Conservation (phyloP, 2,888 invertebrate species). For the Cryptocephalus primarius region DNA sequence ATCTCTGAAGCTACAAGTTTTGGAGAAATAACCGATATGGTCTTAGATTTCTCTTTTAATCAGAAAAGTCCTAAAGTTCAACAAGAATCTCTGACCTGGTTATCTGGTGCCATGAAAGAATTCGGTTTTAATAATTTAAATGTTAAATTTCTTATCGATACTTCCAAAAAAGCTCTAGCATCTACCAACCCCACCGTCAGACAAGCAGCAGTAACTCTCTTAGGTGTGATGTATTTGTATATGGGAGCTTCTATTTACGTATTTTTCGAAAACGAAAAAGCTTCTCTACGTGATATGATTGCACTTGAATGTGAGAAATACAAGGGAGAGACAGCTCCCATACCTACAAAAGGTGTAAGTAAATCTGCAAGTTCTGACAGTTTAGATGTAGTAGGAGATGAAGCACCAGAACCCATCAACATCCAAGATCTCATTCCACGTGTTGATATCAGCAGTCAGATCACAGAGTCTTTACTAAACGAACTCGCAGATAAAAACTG, state of each 20-base stretch:
- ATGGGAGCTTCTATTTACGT: conserved; percentile 64
- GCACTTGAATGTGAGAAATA: conserved; percentile 78
- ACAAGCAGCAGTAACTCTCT: conserved; percentile 59
- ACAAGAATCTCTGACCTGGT: conserved; percentile 74
- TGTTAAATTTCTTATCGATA: conserved; percentile 61
- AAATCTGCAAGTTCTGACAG: conserved; percentile 44
- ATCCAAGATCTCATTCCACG: conserved; percentile 64
- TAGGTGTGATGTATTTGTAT: conserved; percentile 71
- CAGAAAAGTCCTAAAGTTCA: conserved; percentile 90
- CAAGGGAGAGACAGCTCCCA: conserved; percentile 62
- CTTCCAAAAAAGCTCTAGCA: conserved; percentile 70
- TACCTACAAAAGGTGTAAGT: conserved; percentile 51
- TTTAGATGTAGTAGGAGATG: conserved; percentile 36
- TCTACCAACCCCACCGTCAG: conserved; percentile 81
- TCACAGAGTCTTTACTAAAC: conserved; percentile 68
- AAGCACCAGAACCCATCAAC: conserved; percentile 39
- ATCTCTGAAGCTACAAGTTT: conserved; percentile 71
- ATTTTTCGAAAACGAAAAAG: conserved; percentile 81
- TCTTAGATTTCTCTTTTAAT: conserved; percentile 62
- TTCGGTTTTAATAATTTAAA: conserved; percentile 69
- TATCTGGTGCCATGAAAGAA: conserved; percentile 65
- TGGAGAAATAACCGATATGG: conserved; percentile 61
- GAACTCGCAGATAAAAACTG: conserved; percentile 86
- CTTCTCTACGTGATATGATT: conserved; percentile 72
- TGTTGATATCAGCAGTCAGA: conserved; percentile 70